Percentiles rank a stretch among this genome's conserved stretches.
phyloP scores from a whole-genome alignment of 1,140 invertebrate genomes.

The Cotesia glomerata region DNA sequence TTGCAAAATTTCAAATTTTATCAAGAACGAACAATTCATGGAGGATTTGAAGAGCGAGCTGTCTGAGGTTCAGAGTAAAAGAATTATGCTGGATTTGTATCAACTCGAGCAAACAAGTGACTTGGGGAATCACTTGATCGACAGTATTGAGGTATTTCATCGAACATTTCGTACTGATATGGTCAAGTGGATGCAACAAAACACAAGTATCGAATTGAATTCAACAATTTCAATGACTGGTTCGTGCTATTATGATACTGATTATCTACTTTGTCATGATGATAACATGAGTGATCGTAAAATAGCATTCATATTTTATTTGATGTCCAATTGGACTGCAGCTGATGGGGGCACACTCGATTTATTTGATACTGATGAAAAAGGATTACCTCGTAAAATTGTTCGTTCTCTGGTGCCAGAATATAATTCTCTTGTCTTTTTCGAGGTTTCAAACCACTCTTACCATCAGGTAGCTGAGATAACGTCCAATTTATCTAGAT shows the following conservation, averaged over 20 bases:
- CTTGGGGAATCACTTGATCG: constrained; percentile 65
- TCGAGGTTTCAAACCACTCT: constrained; percentile 68
- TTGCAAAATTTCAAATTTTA: constrained; percentile 68
- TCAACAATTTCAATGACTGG: constrained; percentile 72
- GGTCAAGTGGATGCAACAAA: constrained; percentile 66
- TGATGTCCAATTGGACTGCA: constrained; percentile 66
- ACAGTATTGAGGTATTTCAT: constrained; percentile 64
- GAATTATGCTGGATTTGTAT: constrained; percentile 72
- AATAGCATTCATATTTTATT: constrained; percentile 76
- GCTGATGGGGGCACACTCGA: constrained; percentile 73
- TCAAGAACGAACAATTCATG: constrained; percentile 63
- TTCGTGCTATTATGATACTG: constrained; percentile 73
- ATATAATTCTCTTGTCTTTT: constrained; percentile 77
- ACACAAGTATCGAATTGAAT: constrained; percentile 68
- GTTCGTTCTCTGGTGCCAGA: constrained; percentile 66
- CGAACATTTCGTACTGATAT: constrained; percentile 67
- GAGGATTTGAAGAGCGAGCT: constrained; percentile 65
- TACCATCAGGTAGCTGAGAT: constrained; percentile 74
- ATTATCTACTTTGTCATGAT: constrained; percentile 77
- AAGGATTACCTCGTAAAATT: constrained; percentile 64
- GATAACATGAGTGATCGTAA: constrained; percentile 73
- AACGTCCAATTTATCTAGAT: constrained; percentile 67
- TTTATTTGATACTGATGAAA: constrained; percentile 67
- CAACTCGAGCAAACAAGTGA: constrained; percentile 75
- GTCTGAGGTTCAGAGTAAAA: constrained; percentile 69